A percentile compares a stretch with the other conserved stretches of the same genome.
Evolutionary conservation across 2,888 invertebrate genomes (phyloP).

Genomic region (Drosophila kanekoi): DNA sequence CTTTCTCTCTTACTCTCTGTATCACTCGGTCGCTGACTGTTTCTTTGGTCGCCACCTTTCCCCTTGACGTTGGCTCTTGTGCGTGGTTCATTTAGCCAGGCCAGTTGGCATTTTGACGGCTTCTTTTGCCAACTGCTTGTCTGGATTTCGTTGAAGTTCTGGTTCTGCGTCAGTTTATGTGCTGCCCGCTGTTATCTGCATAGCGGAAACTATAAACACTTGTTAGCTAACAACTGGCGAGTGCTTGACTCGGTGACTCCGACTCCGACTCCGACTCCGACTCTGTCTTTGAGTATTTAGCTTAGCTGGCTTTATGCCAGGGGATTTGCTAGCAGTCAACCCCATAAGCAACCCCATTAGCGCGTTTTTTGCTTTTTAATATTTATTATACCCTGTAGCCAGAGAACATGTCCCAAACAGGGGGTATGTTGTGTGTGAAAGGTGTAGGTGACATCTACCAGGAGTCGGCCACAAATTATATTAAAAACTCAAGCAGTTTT

Average conservation of each 20-base stretch:
- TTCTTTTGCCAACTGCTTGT: slow-evolving; percentile 9
- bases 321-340: slow-evolving; percentile 7
- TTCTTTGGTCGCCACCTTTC: slow-evolving; percentile 11
- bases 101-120: slow-evolving; percentile 19
- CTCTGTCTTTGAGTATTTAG: neutral
- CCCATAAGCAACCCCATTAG: slow-evolving; percentile 36
- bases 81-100: slow-evolving; percentile 3
- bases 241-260: neutral
- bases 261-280: neutral
- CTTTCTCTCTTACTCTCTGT: slow-evolving; percentile 1
- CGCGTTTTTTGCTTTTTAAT: slow-evolving; percentile 1
- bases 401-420: no score
- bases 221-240: slow-evolving; percentile 21
- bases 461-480: no score
- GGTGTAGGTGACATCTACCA: no score
- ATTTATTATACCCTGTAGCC: slow-evolving; percentile 9
- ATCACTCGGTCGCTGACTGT: neutral
- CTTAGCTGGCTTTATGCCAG: neutral
- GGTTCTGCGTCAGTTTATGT: slow-evolving; percentile 7
- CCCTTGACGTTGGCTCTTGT: slow-evolving; percentile 14
- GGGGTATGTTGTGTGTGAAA: no score
- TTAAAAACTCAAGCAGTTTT: no score
- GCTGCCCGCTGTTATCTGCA: neutral
- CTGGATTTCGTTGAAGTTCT: slow-evolving; percentile 15
- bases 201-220: slow-evolving; percentile 39